These are phyloP conservation scores for Melanaphis sacchari DNA, from an alignment of 1,140 invertebrate species.

Conservation along the genomic window DNA sequence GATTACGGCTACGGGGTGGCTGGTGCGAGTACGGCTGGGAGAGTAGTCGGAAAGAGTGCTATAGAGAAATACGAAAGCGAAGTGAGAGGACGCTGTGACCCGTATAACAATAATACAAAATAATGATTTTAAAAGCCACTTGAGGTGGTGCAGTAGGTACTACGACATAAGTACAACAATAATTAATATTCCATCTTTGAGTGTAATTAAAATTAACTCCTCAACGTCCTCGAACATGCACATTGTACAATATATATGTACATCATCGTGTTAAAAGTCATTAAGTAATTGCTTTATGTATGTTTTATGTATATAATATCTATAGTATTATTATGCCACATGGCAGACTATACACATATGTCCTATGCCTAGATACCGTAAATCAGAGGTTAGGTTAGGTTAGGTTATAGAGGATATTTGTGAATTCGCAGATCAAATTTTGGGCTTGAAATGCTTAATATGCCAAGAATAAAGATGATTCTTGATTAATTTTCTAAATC, in stretches of 20 bases:
- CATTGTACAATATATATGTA: too few species aligned
- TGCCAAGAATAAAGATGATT: too few species aligned
- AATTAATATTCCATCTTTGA: slow-evolving; percentile 27
- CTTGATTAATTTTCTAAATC: not conserved
- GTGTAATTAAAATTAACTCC: not conserved
- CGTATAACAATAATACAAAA: not conserved
- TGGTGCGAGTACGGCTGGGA: not conserved
- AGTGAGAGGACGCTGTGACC: not conserved
- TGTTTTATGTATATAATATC: too few species aligned
- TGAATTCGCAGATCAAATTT: not conserved
- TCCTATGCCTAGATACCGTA: not conserved
- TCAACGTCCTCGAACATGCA: not conserved
- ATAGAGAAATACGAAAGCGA: not conserved
- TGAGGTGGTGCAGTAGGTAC: not conserved
- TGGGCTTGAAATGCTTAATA: not conserved
- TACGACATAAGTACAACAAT: not conserved
- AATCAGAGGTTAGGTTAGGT: too few species aligned
- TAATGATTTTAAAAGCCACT: slow-evolving; percentile 21
- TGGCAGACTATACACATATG: not conserved
- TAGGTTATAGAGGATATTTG: too few species aligned
- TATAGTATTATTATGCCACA: not conserved
- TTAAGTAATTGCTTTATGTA: too few species aligned
- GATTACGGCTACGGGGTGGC: too few species aligned
- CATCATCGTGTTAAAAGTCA: not conserved
- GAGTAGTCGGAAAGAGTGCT: not conserved